Percentiles rank a stretch among this genome's conserved stretches.
Conservation (phyloP, 2,797 vertebrate genomes). For the Mergus octosetaceus region DNA sequence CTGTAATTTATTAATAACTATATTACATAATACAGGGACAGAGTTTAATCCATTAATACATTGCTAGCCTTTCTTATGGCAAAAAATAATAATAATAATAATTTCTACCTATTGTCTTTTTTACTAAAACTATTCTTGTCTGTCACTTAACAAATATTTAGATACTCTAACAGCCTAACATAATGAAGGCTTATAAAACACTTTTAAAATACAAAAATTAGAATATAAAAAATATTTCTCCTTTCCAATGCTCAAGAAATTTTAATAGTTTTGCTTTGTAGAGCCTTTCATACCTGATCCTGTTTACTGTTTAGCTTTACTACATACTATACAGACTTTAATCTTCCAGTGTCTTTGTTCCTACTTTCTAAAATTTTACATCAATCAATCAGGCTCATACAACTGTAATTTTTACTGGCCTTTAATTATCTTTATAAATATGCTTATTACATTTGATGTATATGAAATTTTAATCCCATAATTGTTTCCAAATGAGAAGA, state of each 20-base stretch:
- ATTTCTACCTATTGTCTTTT: not conserved
- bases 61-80: not conserved
- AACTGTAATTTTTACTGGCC: not conserved
- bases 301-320: not conserved
- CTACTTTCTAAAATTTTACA: not conserved
- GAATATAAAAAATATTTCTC: not conserved
- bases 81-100: not conserved
- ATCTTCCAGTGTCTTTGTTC: not conserved
- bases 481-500: not conserved
- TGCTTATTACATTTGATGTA: not conserved
- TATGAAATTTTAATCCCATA: not conserved
- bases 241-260: not conserved
- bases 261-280: not conserved
- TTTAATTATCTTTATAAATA: not conserved
- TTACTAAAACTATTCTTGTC: not conserved
- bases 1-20: slow-evolving; percentile 41
- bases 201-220: not conserved
- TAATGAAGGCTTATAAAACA: not conserved
- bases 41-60: slow-evolving; percentile 16
- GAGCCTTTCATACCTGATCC: not conserved
- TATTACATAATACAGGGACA: slow-evolving; percentile 13
- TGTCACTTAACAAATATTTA: not conserved
- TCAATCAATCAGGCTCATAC: not conserved
- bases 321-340: not conserved
- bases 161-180: not conserved